Conservation (phyloP, 1,140 invertebrate species). For the Periplaneta americana region DNA sequence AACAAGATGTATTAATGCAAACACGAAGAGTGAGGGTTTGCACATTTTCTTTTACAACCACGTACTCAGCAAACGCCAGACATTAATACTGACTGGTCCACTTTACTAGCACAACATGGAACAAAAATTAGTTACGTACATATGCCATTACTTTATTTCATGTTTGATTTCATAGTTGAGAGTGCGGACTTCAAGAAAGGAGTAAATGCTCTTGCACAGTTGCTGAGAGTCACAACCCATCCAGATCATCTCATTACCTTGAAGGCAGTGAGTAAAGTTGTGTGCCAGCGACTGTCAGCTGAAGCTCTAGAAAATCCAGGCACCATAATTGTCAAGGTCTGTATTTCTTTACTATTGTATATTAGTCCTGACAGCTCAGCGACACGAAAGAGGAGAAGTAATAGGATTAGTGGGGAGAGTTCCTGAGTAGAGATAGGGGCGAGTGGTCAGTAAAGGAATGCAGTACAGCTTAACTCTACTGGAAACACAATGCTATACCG, state of each 20-base stretch:
- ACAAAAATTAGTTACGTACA: too few species aligned
- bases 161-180: slow-evolving; percentile 57
- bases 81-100: too few species aligned
- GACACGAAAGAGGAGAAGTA: too few species aligned
- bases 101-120: neutral
- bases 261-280: slow-evolving; percentile 64
- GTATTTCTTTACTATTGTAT: neutral
- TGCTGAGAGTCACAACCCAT: slow-evolving; percentile 75
- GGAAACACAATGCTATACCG: too few species aligned
- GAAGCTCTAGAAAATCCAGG: slow-evolving; percentile 58
- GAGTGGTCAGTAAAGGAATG: too few species aligned
- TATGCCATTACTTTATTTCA: slow-evolving; percentile 21
- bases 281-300: slow-evolving; percentile 58
- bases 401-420: too few species aligned
- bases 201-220: slow-evolving; percentile 67
- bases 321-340: slow-evolving; percentile 42
- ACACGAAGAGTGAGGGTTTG: too few species aligned
- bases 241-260: slow-evolving; percentile 73
- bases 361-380: too few species aligned
- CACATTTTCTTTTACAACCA: too few species aligned
- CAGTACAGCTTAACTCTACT: neutral
- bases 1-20: too few species aligned
- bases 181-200: slow-evolving; percentile 78
- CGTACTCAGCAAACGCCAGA: too few species aligned
- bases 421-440: too few species aligned